Conservation (phyloP, 30 jellyfish, hydroid and myxozoan genomes). For the Turritopsis rubra region DNA sequence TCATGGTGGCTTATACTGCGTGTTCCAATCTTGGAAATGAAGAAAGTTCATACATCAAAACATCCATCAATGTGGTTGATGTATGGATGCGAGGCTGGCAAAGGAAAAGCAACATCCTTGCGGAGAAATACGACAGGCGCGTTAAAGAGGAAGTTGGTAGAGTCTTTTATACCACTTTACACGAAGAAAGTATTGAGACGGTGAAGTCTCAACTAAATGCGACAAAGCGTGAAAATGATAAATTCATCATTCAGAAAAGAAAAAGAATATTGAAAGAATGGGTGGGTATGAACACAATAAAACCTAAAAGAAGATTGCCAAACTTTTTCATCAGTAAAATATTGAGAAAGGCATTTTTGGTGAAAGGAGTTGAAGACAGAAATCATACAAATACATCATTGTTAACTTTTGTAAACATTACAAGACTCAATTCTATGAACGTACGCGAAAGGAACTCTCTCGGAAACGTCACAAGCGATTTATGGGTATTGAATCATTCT, state of each 20-base stretch:
- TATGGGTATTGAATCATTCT: no score
- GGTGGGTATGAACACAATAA: neutral
- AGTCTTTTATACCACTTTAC: neutral
- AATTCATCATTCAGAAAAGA: neutral
- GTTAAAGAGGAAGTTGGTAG: neutral
- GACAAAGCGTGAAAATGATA: neutral
- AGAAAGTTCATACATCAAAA: neutral
- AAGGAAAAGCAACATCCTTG: neutral
- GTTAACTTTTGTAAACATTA: neutral
- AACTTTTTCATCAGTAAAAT: neutral
- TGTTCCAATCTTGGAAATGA: neutral
- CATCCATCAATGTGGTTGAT: neutral
- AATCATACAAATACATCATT: no score
- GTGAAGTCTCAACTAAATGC: neutral
- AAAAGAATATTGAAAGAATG: neutral
- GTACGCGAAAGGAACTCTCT: no score
- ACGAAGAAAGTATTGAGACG: neutral
- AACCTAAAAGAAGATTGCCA: neutral
- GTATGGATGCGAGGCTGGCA: slow-evolving; percentile 10
- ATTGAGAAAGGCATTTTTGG: neutral
- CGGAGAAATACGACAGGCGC: neutral
- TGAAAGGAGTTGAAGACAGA: neutral
- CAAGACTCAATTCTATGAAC: no score
- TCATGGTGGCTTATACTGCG: neutral
- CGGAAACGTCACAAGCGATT: no score